A percentile compares a stretch with the other conserved stretches of the same genome.
Conservation (phyloP, 2,113 vertebrate species). For the Centropus bengalensis region DNA sequence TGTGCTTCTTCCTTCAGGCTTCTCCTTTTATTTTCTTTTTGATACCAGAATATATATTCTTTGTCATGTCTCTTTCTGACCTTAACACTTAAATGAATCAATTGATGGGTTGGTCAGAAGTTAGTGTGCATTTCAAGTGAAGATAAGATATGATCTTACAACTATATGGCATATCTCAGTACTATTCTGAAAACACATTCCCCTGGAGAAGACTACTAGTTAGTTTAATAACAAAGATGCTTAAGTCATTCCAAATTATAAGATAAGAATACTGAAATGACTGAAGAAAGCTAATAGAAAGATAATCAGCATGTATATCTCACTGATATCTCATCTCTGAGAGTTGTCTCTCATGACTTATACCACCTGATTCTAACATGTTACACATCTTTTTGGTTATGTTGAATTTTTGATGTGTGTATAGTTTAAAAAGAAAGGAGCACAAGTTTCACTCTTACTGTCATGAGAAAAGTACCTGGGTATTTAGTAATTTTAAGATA, state of each 20-base stretch:
- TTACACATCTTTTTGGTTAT: not conserved
- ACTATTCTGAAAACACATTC: not conserved
- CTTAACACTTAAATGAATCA: not conserved
- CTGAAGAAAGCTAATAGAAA: conserved; percentile 41
- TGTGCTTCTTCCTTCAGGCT: not conserved
- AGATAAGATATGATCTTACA: not conserved
- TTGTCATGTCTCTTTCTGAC: not conserved
- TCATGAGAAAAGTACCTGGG: not conserved
- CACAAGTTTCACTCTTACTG: not conserved
- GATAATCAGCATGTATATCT: conserved; percentile 8
- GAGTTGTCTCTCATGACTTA: not conserved
- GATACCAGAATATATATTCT: not conserved
- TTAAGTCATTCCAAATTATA: conserved; percentile 35
- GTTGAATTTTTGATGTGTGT: not conserved
- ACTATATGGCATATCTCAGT: not conserved
- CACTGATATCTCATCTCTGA: not conserved
- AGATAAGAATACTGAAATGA: conserved; percentile 2
- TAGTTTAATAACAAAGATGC: not conserved
- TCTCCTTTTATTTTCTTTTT: not conserved
- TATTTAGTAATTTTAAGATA: not conserved
- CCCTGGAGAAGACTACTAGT: not conserved
- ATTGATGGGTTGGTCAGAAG: not conserved
- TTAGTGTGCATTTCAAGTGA: not conserved
- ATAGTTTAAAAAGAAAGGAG: not conserved
- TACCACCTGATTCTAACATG: not conserved